phyloP scores from a whole-genome alignment of 2,797 vertebrate genomes.

The Sebastes matsubarae region DNA sequence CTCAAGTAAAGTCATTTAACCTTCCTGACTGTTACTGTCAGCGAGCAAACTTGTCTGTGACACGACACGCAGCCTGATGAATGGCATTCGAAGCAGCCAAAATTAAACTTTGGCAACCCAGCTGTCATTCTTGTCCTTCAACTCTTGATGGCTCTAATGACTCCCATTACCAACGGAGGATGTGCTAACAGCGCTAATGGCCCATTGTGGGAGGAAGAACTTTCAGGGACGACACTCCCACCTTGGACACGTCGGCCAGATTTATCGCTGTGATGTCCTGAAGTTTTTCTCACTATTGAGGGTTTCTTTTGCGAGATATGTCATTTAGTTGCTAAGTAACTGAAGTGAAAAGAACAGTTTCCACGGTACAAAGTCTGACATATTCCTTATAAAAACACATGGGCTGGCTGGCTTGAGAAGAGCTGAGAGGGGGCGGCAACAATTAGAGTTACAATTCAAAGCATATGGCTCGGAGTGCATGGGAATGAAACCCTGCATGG shows the following conservation, averaged over 20 bases:
- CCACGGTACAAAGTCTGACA: background rate
- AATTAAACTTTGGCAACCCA: background rate
- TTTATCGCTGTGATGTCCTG: background rate
- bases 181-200: background rate
- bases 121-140: background rate
- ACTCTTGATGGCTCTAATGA: constrained; percentile 6
- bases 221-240: background rate
- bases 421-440: background rate
- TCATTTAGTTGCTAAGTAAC: constrained; percentile 62
- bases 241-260: background rate
- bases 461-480: background rate
- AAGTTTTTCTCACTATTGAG: background rate
- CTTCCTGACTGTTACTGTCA: background rate
- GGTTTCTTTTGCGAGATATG: background rate
- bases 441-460: background rate
- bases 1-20: too few relatives aligned
- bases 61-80: background rate
- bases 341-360: constrained; percentile 24
- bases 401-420: background rate
- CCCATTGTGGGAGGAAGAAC: background rate
- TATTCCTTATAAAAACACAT: constrained; percentile 9
- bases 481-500: background rate
- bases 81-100: background rate
- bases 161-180: background rate
- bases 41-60: background rate